These are phyloP conservation scores for Micropterix aruncella DNA, from an alignment of 2,888 invertebrate species.

Conservation along the genomic window DNA sequence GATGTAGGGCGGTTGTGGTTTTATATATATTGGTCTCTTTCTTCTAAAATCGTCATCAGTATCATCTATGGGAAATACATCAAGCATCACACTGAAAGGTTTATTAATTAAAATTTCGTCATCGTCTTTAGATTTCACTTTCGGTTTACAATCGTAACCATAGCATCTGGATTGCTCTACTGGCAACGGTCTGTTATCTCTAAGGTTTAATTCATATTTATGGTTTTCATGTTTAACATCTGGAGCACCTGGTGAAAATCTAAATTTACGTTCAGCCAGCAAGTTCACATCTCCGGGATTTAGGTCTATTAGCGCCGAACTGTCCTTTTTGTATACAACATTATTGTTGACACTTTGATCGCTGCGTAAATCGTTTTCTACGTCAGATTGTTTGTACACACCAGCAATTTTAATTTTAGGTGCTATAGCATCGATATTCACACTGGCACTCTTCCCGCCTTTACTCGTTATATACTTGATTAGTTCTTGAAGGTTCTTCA, in stretches of 20 bases:
- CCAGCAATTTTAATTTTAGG: constrained; percentile 24
- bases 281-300: constrained; percentile 62
- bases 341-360: constrained; percentile 15
- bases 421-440: constrained; percentile 6
- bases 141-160: not conserved
- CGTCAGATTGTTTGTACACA: constrained; percentile 19
- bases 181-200: constrained; percentile 2
- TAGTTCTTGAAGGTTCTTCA: constrained; percentile 24
- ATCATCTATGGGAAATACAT: constrained; percentile 43
- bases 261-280: constrained; percentile 40
- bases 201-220: constrained; percentile 3
- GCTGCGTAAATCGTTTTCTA: constrained; percentile 8
- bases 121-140: not conserved
- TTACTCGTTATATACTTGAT: constrained; percentile 20
- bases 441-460: constrained; percentile 11
- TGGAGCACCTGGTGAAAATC: constrained; percentile 21
- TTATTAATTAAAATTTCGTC: constrained; percentile 15
- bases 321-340: not conserved
- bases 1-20: no score
- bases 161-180: not conserved
- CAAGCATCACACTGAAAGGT: constrained; percentile 50
- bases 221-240: constrained; percentile 12
- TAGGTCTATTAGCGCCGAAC: constrained; percentile 52
- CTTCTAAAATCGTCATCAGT: no score
- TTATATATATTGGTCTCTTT: no score